Percentiles rank a stretch among this genome's conserved stretches.
These are phyloP conservation scores for Oreotragus oreotragus DNA, from an alignment of 2,113 vertebrate species.

Conservation along the genomic window DNA sequence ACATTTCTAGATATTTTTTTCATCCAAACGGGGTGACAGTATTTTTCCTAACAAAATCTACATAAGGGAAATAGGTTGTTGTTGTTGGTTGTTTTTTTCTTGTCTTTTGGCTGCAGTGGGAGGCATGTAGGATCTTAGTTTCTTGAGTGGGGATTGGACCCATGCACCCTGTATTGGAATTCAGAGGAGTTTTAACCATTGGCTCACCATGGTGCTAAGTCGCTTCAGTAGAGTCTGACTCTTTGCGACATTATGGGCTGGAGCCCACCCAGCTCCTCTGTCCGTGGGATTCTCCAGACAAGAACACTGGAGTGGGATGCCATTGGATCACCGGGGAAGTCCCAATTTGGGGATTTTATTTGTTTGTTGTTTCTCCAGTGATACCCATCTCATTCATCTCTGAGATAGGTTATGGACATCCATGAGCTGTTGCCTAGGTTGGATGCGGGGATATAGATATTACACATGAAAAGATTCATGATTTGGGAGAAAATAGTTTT, in stretches of 20 bases:
- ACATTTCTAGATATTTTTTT: background rate
- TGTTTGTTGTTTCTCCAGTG: background rate
- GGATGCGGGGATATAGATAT: fast-evolving
- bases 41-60: background rate
- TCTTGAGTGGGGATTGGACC: background rate
- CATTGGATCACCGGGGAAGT: background rate
- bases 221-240: fast-evolving
- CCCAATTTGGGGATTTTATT: background rate
- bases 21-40: background rate
- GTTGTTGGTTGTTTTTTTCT: background rate
- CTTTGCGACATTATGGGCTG: background rate
- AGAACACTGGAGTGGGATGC: background rate
- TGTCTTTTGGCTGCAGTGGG: background rate
- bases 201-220: background rate
- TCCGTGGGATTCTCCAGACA: background rate
- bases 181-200: background rate
- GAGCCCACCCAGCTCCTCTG: background rate
- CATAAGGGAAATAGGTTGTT: background rate
- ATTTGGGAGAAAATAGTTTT: background rate
- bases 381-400: background rate
- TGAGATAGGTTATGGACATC: fast-evolving
- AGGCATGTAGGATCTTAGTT: background rate
- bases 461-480: background rate
- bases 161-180: background rate
- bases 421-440: fast-evolving